Evolutionary conservation across 2,888 invertebrate species (phyloP).

Genomic region (Elmis aenea): DNA sequence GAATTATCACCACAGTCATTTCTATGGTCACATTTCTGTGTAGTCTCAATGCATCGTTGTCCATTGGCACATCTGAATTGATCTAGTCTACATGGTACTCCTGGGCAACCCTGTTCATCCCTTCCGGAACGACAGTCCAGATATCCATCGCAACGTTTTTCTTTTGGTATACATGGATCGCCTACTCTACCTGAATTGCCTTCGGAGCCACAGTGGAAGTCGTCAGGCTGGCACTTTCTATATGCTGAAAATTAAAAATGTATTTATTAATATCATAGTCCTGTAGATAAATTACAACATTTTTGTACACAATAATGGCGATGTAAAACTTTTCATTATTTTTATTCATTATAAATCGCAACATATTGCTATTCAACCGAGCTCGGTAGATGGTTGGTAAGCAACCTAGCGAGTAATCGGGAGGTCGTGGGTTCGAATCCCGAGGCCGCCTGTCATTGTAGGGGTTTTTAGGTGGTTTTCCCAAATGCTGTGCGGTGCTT

Average conservation of each 20-base stretch:
- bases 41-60: slow-evolving; percentile 72
- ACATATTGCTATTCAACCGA: too few species aligned
- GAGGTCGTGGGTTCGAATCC: too few species aligned
- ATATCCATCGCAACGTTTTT: slow-evolving; percentile 87
- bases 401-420: too few species aligned
- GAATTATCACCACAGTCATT: slow-evolving; percentile 89
- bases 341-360: too few species aligned
- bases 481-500: too few species aligned
- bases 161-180: slow-evolving; percentile 81
- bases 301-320: too few species aligned
- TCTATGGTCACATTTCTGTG: slow-evolving; percentile 79
- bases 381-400: too few species aligned
- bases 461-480: too few species aligned
- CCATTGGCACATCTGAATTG: slow-evolving; percentile 82
- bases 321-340: too few species aligned
- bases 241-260: slow-evolving; percentile 59
- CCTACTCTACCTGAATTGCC: slow-evolving; percentile 55
- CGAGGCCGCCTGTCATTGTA: too few species aligned
- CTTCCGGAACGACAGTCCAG: slow-evolving; percentile 79
- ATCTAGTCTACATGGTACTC: slow-evolving; percentile 69
- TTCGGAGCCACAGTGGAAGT: slow-evolving; percentile 78
- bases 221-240: slow-evolving; percentile 79
- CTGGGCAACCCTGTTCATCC: slow-evolving; percentile 75
- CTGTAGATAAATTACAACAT: too few species aligned
- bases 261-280: too few species aligned